These are phyloP conservation scores for Mechanitis mazaeus DNA, from an alignment of 2,888 invertebrate species.

Conservation along the genomic window DNA sequence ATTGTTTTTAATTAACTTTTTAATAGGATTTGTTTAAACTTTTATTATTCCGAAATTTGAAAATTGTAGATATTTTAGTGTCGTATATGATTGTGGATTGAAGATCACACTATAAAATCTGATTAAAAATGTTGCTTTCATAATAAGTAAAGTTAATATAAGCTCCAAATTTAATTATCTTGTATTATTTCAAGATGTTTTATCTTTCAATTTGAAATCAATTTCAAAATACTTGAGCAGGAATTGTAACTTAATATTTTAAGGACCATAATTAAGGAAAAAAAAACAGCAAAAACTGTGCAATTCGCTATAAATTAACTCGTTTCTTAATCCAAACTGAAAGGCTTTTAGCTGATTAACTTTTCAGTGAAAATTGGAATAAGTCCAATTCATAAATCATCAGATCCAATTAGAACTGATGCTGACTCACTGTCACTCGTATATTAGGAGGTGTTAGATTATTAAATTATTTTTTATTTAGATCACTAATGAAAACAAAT, in stretches of 20 bases:
- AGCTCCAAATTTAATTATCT: too few species aligned
- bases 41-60: too few species aligned
- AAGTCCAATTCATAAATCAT: slow-evolving; percentile 64
- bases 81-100: too few species aligned
- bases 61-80: too few species aligned
- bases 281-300: slow-evolving; percentile 47
- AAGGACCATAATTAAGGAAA: slow-evolving; percentile 45
- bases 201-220: slow-evolving; percentile 19
- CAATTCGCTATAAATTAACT: slow-evolving; percentile 63
- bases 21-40: too few species aligned
- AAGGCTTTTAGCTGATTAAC: slow-evolving; percentile 73
- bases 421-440: slow-evolving; percentile 41
- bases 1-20: too few species aligned
- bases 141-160: too few species aligned
- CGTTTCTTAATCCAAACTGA: slow-evolving; percentile 60
- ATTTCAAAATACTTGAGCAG: slow-evolving; percentile 23
- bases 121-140: too few species aligned
- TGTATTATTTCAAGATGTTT: too few species aligned
- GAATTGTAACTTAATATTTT: slow-evolving; percentile 20
- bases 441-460: slow-evolving; percentile 18
- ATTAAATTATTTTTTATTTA: slow-evolving; percentile 11
- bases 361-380: slow-evolving; percentile 64
- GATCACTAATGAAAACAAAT: too few species aligned
- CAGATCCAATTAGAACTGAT: slow-evolving; percentile 65
- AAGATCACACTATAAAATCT: too few species aligned